Evolutionary conservation across 2,113 vertebrate species (phyloP).

Genomic region (Clarias batrachus): DNA sequence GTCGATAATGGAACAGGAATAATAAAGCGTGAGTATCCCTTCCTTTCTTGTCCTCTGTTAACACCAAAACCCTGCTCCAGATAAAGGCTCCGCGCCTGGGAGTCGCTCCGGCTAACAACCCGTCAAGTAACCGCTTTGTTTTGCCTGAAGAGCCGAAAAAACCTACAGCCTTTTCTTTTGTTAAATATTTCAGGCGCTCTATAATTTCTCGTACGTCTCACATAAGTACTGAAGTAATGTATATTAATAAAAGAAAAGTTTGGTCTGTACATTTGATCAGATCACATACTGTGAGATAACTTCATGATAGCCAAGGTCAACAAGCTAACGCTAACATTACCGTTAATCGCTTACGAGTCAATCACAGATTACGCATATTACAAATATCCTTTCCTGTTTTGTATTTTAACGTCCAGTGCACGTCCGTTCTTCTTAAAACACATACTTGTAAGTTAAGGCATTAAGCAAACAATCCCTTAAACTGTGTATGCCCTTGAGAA

Average conservation of each 20-base stretch:
- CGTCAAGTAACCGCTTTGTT: background rate
- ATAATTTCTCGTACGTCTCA: too few species aligned
- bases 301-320: too few species aligned
- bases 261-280: too few species aligned
- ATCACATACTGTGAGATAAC: too few species aligned
- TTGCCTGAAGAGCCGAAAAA: background rate
- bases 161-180: background rate
- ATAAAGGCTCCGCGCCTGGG: background rate
- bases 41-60: background rate
- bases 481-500: background rate
- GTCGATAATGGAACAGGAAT: conserved; percentile 81
- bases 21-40: conserved; percentile 81
- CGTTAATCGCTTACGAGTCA: too few species aligned
- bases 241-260: too few species aligned
- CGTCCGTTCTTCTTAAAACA: background rate
- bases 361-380: too few species aligned
- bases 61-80: too few species aligned
- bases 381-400: background rate
- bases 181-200: too few species aligned
- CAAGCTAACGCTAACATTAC: too few species aligned
- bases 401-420: background rate
- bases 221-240: too few species aligned
- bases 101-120: background rate
- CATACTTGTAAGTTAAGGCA: background rate
- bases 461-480: background rate